These are phyloP conservation scores for Augochlorella aurata DNA, from an alignment of 2,888 invertebrate genomes.

Conservation along the genomic window DNA sequence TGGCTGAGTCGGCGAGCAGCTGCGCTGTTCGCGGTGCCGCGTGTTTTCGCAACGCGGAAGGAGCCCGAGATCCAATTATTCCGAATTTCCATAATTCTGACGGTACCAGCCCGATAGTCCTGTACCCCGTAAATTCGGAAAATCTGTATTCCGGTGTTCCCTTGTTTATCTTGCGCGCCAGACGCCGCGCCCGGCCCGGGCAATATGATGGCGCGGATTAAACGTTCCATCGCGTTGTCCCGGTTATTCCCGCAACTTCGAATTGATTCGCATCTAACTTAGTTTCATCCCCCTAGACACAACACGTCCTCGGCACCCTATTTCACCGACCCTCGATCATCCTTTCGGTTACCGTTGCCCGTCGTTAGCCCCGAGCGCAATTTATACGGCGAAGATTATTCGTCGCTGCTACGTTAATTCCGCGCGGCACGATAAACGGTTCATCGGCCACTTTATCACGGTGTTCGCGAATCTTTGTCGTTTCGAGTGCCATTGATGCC, in stretches of 20 bases:
- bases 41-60: conserved; percentile 23
- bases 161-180: conserved; percentile 59
- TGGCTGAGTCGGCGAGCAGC: conserved; percentile 9
- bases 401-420: conserved; percentile 14
- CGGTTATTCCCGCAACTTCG: conserved; percentile 13
- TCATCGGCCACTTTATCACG: background rate
- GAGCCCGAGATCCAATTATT: conserved; percentile 57
- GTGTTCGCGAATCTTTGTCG: background rate
- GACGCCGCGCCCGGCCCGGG: conserved; percentile 24
- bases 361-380: conserved; percentile 11
- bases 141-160: conserved; percentile 59
- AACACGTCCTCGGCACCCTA: background rate
- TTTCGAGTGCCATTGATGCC: too few relatives aligned
- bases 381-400: conserved; percentile 27
- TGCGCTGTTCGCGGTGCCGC: conserved; percentile 5
- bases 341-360: conserved; percentile 3
- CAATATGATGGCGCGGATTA: conserved; percentile 51
- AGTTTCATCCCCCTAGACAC: conserved; percentile 1
- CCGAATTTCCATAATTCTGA: conserved; percentile 62
- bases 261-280: conserved; percentile 38
- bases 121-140: conserved; percentile 54
- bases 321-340: conserved; percentile 4
- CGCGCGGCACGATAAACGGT: conserved; percentile 11
- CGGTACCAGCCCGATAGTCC: conserved; percentile 46
- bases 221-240: conserved; percentile 48